A percentile compares a stretch with the other conserved stretches of the same genome.
Evolutionary conservation across 1,140 invertebrate genomes (phyloP).

Genomic region (Aplysia californica): DNA sequence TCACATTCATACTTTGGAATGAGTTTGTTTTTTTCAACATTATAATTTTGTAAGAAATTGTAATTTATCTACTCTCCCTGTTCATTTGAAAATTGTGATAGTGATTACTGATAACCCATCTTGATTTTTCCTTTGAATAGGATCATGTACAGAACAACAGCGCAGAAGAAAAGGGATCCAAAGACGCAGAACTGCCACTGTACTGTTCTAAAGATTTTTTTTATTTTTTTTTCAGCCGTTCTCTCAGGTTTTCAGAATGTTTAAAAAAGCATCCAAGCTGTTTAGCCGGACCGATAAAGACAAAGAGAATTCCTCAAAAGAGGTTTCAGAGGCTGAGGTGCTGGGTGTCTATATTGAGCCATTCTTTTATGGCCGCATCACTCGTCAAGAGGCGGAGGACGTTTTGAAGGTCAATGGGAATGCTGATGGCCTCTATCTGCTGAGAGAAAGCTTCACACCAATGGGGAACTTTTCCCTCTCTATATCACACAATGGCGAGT

Average conservation of each 20-base stretch:
- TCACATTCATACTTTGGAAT: too few species aligned
- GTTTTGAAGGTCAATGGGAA: constrained; percentile 63
- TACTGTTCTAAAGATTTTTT: background rate
- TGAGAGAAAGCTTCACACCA: constrained; percentile 66
- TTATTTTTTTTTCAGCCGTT: background rate
- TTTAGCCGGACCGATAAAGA: background rate
- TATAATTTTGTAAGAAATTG: too few species aligned
- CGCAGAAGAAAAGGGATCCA: background rate
- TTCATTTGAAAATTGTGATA: background rate
- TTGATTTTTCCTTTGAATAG: background rate
- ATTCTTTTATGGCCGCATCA: constrained; percentile 70
- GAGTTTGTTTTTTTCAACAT: too few species aligned
- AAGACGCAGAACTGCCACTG: background rate
- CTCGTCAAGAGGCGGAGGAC: constrained; percentile 68
- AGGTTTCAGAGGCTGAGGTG: constrained; percentile 6
- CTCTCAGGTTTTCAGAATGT: background rate
- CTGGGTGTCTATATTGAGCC: background rate
- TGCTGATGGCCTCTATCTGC: constrained; percentile 68
- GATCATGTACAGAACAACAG: background rate
- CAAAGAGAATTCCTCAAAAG: background rate
- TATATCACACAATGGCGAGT: constrained; percentile 65
- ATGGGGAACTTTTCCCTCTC: constrained; percentile 64
- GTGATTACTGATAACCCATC: background rate
- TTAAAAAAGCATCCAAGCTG: background rate
- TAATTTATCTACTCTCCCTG: too few species aligned